Base-by-base conservation (phyloP, 2,888 invertebrate species). In the Metellina segmentata region DNA sequence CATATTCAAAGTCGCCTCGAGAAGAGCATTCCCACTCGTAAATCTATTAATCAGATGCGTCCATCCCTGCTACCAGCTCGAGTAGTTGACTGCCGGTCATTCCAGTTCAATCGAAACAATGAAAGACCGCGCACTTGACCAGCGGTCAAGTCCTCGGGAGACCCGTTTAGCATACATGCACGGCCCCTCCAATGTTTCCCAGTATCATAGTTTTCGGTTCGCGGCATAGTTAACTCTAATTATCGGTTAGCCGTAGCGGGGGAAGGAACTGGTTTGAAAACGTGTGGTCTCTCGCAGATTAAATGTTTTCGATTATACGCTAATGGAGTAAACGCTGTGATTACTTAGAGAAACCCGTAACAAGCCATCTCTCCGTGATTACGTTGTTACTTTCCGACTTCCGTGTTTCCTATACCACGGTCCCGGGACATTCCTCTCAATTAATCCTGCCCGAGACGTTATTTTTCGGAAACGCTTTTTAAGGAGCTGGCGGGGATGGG, bases 171-270 rank as follows among this genome's bases (percentile, higher is more conserved):
- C 49, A 88, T 81, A 72, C n/a, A 81, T 53, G 49, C 8, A 34
- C 61, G 53, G 13, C 77, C 81, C 89, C 89, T 77, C n/a, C 34
- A 74, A 13, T 11, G 75, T 75, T 82, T 87, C 53, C 69, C 49
- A 51, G 52, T 72, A 16, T 72, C 71, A 13, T 11, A 81, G 74
- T 72, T 70, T 72, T 81, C 72, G 74, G 48, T 88, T 81, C 88
- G 81, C 71, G 71, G 81, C 87, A 61, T 75, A 82, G 89, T 89
- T 89, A 82, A 75, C 83, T 85, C 89, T 89, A 89, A 89, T 89
- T 89, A 89, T 85, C 85, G 89, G 82, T 77, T 82, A 75, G 75
- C 74, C 74, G 69, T 81, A 81, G 49, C 70, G 13, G 71, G 61
- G 78, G 49, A 69, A 52, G 71, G 78, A 89, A 89, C 83, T 85